Evolutionary conservation across 1,140 invertebrate species (phyloP), one percentile per base, ranked within the genome.

Genomic region (Drosophila mojavensis): DNA sequence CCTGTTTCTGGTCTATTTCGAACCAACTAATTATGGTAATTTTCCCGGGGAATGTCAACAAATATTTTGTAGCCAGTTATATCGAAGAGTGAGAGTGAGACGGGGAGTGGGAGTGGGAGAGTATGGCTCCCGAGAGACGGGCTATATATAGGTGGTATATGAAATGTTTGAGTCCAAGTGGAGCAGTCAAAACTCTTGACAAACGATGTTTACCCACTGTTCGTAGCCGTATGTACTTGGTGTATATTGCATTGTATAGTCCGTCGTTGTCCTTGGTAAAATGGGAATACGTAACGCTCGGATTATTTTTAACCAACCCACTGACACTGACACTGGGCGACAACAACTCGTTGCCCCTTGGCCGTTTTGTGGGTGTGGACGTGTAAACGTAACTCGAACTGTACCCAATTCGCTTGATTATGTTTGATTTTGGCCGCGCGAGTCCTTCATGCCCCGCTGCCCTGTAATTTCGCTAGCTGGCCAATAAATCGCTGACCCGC

Each of bases 21-120:
- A 80, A 84, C 80, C 84, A 88, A 88, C 83, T 88, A 88, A 88
- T 88, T 88, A 88, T 89, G 83, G 83, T 88, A 88, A 88, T 88
- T 88, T 88, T 89, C 75, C 77, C 41, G 77, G 73, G 83, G 84
- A 88, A 88, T 89, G 83, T 88, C 83, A 88, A 88, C 84, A 88
- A 88, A 88, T 88, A 88, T 88, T 89, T 88, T 89, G 80, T 88
- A 84, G 54, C 69, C 66, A 68, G 69, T 76, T 88, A 88, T 79
- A 70, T 73, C 39, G 20, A 11, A 48, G 15, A 51, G 51, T 24
- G 28, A 55, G 5, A 15, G 28, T 13, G 56, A 13, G 0, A 10
- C n/a, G n/a, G n/a, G n/a, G n/a, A n/a, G n/a, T n/a, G 17, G 1
- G 47, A 3, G n/a, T 15, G 50, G 28, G 50, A 17, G n/a, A 13